Evolutionary conservation across 2,113 vertebrate genomes (phyloP).

Genomic region (Ailurus styani): DNA sequence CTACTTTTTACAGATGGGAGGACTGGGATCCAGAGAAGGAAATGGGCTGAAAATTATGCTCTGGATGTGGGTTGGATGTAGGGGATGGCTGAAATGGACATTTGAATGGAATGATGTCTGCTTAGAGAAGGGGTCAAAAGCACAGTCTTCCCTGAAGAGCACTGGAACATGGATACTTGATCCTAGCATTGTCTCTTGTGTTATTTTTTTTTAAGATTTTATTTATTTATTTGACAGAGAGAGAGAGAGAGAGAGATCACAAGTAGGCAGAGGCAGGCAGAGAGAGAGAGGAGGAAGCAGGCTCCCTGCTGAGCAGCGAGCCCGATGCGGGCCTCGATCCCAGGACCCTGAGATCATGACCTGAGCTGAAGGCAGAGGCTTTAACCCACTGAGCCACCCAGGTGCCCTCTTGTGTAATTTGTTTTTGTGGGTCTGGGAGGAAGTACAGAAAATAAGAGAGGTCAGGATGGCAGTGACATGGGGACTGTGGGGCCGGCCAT

Average conservation of each 20-base stretch:
- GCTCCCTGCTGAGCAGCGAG: too few relatives aligned
- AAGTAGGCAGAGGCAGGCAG: too few relatives aligned
- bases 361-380: too few relatives aligned
- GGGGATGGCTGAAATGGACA: background rate
- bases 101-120: background rate
- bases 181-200: background rate
- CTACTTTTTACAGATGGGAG: background rate
- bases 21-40: background rate
- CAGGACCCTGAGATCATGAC: too few relatives aligned
- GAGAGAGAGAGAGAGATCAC: too few relatives aligned
- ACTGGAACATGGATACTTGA: background rate
- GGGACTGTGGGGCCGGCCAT: conserved; percentile 59
- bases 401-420: background rate
- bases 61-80: background rate
- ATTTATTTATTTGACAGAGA: too few relatives aligned
- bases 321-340: too few relatives aligned
- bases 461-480: background rate
- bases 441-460: background rate
- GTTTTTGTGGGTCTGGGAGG: background rate
- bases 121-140: background rate
- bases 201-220: background rate
- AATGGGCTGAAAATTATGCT: background rate
- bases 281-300: too few relatives aligned
- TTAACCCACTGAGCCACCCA: too few relatives aligned
- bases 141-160: background rate